Conservation (phyloP, 1,140 invertebrate genomes). For the Yoshiicerus persimilis region DNA sequence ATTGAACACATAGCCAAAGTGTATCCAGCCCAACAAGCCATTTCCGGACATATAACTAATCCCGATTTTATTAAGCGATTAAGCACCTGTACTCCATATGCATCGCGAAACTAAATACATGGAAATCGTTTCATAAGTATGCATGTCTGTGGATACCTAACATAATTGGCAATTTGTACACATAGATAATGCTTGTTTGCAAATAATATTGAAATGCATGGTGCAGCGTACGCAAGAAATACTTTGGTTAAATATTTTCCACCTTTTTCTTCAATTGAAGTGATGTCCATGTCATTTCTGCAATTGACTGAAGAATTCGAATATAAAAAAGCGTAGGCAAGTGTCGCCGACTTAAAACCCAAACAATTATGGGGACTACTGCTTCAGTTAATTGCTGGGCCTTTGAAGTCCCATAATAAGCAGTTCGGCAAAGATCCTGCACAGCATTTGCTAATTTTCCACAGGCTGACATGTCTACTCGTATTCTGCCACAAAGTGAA, state of each 20-base stretch:
- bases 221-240: too few species aligned
- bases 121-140: too few species aligned
- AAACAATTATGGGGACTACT: constrained; percentile 29
- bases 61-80: background rate
- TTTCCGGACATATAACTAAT: background rate
- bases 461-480: background rate
- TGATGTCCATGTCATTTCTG: constrained; percentile 36
- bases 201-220: too few species aligned
- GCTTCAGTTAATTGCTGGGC: constrained; percentile 27
- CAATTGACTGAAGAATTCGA: constrained; percentile 29
- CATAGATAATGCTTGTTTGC: too few species aligned
- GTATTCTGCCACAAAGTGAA: background rate
- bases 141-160: too few species aligned
- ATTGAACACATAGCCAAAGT: constrained; percentile 14
- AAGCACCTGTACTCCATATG: constrained; percentile 24
- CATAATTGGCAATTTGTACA: too few species aligned
- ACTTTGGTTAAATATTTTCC: too few species aligned
- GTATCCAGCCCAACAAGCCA: constrained; percentile 37
- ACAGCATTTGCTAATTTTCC: background rate
- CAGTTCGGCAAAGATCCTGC: background rate
- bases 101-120: background rate
- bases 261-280: constrained; percentile 30
- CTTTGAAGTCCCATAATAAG: constrained; percentile 41
- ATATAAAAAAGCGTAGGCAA: constrained; percentile 3
- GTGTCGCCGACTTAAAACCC: constrained; percentile 36